Base-by-base conservation (phyloP, 2,888 invertebrate genomes). In the Meghimatium bilineatum region DNA sequence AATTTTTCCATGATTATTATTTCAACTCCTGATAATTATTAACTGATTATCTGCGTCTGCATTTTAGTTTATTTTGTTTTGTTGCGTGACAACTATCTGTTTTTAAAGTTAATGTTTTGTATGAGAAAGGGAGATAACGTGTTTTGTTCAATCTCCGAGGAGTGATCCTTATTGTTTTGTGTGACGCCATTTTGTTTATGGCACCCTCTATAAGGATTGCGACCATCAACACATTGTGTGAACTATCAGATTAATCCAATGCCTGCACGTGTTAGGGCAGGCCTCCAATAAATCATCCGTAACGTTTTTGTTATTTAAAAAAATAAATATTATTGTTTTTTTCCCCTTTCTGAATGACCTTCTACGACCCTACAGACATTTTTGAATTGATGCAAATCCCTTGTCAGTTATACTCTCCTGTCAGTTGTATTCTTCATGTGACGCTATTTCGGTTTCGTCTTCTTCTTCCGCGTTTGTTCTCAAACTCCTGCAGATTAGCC, bases 11-110 rank as follows among this genome's bases (percentile, higher is more conserved):
- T 67, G 67, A 29, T 67, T 67, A 67, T 67, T 17, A 32, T 67
- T 67, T 67, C 29, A 67, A 67, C 32, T 29, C 67, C 67, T 32
- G 67, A 67, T 67, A 67, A 67, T 67, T 67, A 17, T 67, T 32
- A 34, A 34, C 67, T 2, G 67, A 67, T 67, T 67, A 67, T 67
- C 34, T 29, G 5, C 12, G 44, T 44, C 5, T 12, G 6, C 12
- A 44, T 8, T 44, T 34, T 34, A 34, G 12, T 34, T 67, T 32
- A 32, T 29, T 67, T 32, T 67, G 29, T 67, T 66, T 67, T 12
- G 56, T 56, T 12, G 56, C 20, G n/a, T 67, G 29, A 67, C 14
- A 67, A 67, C 26, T 56, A 56, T 56, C 56, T 56, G 20, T 12
- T 14, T 56, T 56, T 17, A 56, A 44, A 44, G 20, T 56, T 23